Conservation (phyloP, 2,797 vertebrate species). For the Emydoidea blandingii region DNA sequence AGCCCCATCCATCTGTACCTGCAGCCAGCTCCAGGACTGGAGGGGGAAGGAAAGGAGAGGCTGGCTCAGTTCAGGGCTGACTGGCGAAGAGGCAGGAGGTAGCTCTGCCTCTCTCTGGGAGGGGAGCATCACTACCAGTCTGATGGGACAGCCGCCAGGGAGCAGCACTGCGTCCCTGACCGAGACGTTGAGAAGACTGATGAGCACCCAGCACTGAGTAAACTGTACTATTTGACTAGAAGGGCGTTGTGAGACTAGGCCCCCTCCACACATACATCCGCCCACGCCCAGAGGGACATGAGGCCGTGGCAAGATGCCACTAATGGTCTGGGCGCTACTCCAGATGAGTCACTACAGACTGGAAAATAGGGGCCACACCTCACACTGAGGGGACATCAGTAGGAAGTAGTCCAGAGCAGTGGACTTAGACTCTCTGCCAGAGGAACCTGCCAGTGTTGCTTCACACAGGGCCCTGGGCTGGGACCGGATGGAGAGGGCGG, state of each 20-base stretch:
- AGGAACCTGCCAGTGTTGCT: background rate
- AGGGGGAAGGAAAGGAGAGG: background rate
- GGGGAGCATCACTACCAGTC: no score
- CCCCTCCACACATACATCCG: background rate
- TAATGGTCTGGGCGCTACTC: background rate
- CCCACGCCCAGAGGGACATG: background rate
- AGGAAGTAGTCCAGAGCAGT: background rate
- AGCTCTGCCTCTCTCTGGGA: background rate
- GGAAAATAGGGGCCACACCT: background rate
- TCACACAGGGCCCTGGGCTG: background rate
- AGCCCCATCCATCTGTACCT: background rate
- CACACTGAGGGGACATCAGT: background rate
- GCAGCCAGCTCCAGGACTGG: background rate
- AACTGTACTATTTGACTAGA: background rate
- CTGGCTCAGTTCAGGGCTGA: background rate
- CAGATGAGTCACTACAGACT: background rate
- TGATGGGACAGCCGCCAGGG: no score
- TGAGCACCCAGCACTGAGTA: background rate
- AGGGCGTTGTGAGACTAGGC: background rate
- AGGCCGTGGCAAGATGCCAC: background rate
- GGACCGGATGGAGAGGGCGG: background rate
- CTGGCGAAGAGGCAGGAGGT: background rate
- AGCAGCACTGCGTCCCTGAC: background rate
- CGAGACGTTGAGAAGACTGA: background rate
- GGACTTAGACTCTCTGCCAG: background rate